Evolutionary conservation across 2,797 vertebrate genomes (phyloP), one percentile per base, ranked within the genome.

Genomic region (Tympanoctomys barrerae): DNA sequence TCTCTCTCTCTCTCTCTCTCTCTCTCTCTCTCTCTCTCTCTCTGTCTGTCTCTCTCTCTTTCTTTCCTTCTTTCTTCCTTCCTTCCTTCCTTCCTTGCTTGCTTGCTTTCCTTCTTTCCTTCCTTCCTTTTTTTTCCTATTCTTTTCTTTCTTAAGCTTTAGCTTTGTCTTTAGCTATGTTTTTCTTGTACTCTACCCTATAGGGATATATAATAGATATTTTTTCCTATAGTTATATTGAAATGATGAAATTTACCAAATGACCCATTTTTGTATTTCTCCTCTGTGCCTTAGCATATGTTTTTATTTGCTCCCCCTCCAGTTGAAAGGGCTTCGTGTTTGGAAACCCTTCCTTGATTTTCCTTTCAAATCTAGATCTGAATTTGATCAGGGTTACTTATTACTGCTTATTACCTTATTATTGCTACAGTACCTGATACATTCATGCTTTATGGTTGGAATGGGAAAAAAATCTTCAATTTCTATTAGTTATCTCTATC

Each of bases 241-340:
- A 92, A 71, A 87, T 78, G 24, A 31, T 68, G 7, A 39, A 52
- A 61, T 21, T 73, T 91, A 21, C 62, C 73, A n/a, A 91, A 46
- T 16, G 42, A n/a, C 2, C 18, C 59, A 70, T 92, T 95, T 91
- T 89, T 16, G 54, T 59, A 18, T 66, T 11, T 94, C 78, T 91
- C 7, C 26, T 84, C n/a, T 87, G 49, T 46, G 77, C 18, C 18
- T 92, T 62, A 61, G 18, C 2, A 3, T 49, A 9, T 62, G 26
- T 79, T 87, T 92, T 86, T 88, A 22, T 83, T 13, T 33, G 83
- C 6, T 83, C 26, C 19, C 31, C 19, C 49, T 77, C 62, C 22
- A 75, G 12, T n/a, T 81, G 70, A 89, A 66, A 85, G 6, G n/a
- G 13, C 33, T 92, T 88, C 91, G 95, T 39, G 81, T 90, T 77